Evolutionary conservation across 2,888 invertebrate genomes (phyloP).

Genomic region (Diarsia brunnea): DNA sequence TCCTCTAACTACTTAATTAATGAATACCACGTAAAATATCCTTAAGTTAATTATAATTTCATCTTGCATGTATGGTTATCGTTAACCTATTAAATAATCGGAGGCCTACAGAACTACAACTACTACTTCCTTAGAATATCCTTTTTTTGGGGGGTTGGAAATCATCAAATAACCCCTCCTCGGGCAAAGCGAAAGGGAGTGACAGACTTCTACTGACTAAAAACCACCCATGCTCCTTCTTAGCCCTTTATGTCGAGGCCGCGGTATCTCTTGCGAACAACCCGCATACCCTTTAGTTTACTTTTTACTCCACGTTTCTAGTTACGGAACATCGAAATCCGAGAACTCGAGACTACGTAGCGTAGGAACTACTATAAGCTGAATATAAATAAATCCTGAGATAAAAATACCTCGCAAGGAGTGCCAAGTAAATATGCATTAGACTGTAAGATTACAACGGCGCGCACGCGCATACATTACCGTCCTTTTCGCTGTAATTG

Average conservation of each 20-base stretch:
- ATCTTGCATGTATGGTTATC: too few relatives aligned
- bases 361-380: conserved; percentile 8
- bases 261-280: too few relatives aligned
- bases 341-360: not conserved
- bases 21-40: not conserved
- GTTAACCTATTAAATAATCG: too few relatives aligned
- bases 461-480: conserved; percentile 17
- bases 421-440: conserved; percentile 50
- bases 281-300: not conserved
- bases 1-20: not conserved
- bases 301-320: not conserved
- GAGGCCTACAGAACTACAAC: too few relatives aligned
- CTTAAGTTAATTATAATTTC: not conserved
- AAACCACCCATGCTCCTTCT: too few relatives aligned
- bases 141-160: too few relatives aligned
- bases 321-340: not conserved
- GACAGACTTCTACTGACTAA: too few relatives aligned
- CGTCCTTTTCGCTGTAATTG: conserved; percentile 30
- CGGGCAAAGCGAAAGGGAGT: too few relatives aligned
- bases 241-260: too few relatives aligned
- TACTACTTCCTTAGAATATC: not conserved
- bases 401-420: conserved; percentile 36
- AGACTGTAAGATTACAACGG: conserved; percentile 34
- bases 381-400: conserved; percentile 40
- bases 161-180: too few relatives aligned